phyloP scores from a whole-genome alignment of 2,888 invertebrate genomes.

The Parelbella ahira region DNA sequence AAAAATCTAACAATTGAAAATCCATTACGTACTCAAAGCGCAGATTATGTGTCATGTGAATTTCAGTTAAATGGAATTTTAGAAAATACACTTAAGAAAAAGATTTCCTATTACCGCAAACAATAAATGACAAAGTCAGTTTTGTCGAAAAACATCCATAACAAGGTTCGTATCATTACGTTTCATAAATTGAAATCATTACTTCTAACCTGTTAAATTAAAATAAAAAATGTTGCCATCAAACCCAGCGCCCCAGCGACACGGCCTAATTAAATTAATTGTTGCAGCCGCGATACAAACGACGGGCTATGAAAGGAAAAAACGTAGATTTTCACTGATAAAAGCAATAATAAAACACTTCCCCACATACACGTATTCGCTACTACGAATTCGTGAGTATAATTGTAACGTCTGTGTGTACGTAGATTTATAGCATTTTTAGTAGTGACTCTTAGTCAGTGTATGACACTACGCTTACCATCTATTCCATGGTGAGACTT shows the following conservation, averaged over 20 bases:
- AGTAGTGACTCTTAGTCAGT: too few species aligned
- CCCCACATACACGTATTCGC: slow-evolving; percentile 47
- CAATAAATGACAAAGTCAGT: too few species aligned
- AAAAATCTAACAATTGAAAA: too few species aligned
- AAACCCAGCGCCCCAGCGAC: slow-evolving; percentile 59
- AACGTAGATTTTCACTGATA: slow-evolving; percentile 70
- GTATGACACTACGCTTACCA: too few species aligned
- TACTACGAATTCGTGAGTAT: slow-evolving; percentile 25
- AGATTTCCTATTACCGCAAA: too few species aligned
- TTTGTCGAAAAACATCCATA: slow-evolving; percentile 4
- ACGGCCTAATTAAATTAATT: slow-evolving; percentile 77
- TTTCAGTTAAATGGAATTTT: too few species aligned
- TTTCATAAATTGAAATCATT: slow-evolving; percentile 29
- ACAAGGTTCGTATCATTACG: slow-evolving; percentile 9
- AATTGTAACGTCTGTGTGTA: too few species aligned
- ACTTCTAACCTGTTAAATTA: slow-evolving; percentile 45
- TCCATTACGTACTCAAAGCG: too few species aligned
- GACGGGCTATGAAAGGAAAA: slow-evolving; percentile 64
- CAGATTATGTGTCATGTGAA: too few species aligned
- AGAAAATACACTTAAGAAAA: too few species aligned
- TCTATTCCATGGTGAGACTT: too few species aligned
- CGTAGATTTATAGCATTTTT: too few species aligned
- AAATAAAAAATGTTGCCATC: slow-evolving; percentile 58
- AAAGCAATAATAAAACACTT: slow-evolving; percentile 76
- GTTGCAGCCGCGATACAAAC: slow-evolving; percentile 72